These are phyloP conservation scores for Cossypha heuglini DNA, from an alignment of 2,797 vertebrate species.

Conservation along the genomic window DNA sequence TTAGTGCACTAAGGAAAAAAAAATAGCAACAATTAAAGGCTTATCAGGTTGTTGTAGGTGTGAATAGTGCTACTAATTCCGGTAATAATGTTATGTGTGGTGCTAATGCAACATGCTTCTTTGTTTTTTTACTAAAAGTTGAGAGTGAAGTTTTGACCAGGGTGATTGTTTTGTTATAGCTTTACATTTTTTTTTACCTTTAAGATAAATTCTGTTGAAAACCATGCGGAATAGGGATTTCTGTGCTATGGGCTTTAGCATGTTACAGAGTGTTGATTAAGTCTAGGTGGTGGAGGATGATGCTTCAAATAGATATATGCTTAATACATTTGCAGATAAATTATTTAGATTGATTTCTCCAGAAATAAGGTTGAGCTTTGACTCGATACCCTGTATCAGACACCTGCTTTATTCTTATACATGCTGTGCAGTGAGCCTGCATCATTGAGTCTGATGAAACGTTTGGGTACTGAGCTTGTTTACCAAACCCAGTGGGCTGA, in stretches of 20 bases:
- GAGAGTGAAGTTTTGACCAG: background rate
- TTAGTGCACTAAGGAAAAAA: background rate
- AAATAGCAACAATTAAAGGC: background rate
- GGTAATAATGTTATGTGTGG: background rate
- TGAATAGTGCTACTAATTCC: background rate
- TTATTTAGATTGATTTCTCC: background rate
- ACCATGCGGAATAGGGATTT: background rate
- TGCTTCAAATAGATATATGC: background rate
- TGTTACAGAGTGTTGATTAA: background rate
- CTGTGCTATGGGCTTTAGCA: background rate
- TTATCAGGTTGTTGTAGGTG: background rate
- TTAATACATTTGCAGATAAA: background rate
- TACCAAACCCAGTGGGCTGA: accelerated
- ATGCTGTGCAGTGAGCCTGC: background rate
- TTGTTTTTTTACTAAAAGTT: background rate
- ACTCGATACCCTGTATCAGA: background rate
- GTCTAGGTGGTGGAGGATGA: background rate
- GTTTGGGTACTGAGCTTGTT: background rate
- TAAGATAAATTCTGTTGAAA: background rate
- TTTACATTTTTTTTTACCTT: background rate
- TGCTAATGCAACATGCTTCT: background rate
- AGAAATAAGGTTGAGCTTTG: background rate
- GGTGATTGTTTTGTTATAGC: background rate
- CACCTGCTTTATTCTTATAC: background rate
- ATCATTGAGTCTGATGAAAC: background rate